These are phyloP conservation scores for Argyrosomus regius DNA, from an alignment of 2,797 vertebrate genomes.

Conservation along the genomic window DNA sequence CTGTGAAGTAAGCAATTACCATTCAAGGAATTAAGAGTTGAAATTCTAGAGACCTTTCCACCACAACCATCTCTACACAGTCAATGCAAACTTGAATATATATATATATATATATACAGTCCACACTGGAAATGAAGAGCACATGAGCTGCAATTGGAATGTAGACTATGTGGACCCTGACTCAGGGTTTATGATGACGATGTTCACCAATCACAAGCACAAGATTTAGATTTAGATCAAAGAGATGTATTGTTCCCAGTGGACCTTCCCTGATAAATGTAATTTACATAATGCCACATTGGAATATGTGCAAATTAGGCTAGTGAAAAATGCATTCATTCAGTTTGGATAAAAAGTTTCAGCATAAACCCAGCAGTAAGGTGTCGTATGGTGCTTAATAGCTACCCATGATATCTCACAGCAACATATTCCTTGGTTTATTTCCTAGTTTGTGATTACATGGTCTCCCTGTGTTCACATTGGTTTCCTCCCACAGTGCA, in stretches of 20 bases:
- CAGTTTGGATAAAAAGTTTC: not conserved
- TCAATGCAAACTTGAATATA: not conserved
- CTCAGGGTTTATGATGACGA: not conserved
- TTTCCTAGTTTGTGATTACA: slow-evolving; percentile 27
- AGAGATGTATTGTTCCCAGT: not conserved
- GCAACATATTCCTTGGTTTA: not conserved
- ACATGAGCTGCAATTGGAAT: not conserved
- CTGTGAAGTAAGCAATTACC: not conserved
- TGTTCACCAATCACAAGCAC: slow-evolving; percentile 10
- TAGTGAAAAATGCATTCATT: slow-evolving; percentile 9
- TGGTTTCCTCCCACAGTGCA: slow-evolving; percentile 33
- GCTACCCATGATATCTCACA: slow-evolving; percentile 3
- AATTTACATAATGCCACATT: slow-evolving; percentile 16
- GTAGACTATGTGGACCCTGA: not conserved
- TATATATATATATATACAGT: not conserved
- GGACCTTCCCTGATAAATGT: not conserved
- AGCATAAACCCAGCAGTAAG: not conserved
- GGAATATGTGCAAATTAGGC: slow-evolving; percentile 22
- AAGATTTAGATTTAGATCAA: slow-evolving; percentile 10
- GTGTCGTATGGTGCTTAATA: not conserved
- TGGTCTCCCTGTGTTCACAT: slow-evolving; percentile 21
- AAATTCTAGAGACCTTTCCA: no score
- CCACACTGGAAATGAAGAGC: not conserved
- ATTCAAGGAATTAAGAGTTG: not conserved
- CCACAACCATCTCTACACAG: not conserved